Percentiles rank a stretch among this genome's conserved stretches.
Conservation (phyloP, 2,113 vertebrate species). For the Barbus barbus region DNA sequence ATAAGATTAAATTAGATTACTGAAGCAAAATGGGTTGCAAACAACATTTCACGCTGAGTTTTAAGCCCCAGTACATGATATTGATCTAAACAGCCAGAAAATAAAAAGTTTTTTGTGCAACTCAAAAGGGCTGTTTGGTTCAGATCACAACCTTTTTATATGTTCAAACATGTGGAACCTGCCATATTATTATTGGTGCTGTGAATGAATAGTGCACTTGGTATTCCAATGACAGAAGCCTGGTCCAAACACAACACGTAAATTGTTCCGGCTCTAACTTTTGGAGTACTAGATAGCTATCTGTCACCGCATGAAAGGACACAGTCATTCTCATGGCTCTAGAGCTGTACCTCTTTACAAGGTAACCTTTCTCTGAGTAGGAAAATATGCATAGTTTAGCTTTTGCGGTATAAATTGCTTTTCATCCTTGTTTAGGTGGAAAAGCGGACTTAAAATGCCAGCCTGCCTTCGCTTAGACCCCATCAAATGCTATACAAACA, state of each 20-base stretch:
- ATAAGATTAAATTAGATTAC: not conserved
- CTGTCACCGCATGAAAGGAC: slow-evolving; percentile 32
- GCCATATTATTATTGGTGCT: slow-evolving; percentile 56
- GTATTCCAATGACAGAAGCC: slow-evolving; percentile 54
- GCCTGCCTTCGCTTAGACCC: not conserved
- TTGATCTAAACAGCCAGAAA: not conserved
- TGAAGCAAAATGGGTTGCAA: not conserved
- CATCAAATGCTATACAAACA: slow-evolving; percentile 28
- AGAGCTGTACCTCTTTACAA: not conserved
- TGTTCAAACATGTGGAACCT: slow-evolving; percentile 34
- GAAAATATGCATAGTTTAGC: not conserved
- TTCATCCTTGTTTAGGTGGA: slow-evolving; percentile 13
- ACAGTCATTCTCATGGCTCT: not conserved
- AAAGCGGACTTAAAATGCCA: slow-evolving; percentile 2
- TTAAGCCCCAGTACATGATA: not conserved
- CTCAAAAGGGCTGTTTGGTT: not conserved
- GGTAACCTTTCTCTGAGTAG: not conserved
- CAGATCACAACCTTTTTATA: not conserved
- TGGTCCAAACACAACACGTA: slow-evolving; percentile 51
- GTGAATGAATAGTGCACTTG: slow-evolving; percentile 52
- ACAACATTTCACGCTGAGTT: not conserved
- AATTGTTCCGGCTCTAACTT: slow-evolving; percentile 50
- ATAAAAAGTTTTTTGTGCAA: not conserved
- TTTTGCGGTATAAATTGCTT: not conserved
- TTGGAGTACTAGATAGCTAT: slow-evolving; percentile 51